A percentile compares a stretch with the other conserved stretches of the same genome.
These are phyloP conservation scores for Brotula barbata DNA, from an alignment of 2,797 vertebrate genomes.

Conservation along the genomic window DNA sequence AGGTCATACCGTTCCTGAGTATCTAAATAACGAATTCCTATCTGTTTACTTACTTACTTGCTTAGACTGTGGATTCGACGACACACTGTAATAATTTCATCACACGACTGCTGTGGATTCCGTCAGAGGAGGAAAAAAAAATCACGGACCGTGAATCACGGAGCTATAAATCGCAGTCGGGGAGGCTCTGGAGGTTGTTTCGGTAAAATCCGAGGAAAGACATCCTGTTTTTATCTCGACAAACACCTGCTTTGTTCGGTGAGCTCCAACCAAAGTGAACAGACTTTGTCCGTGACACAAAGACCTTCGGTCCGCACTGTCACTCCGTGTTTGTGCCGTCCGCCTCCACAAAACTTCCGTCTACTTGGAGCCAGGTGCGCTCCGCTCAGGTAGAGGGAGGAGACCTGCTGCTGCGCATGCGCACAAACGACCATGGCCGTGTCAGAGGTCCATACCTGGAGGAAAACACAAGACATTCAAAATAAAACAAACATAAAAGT, in stretches of 20 bases:
- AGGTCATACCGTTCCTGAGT: too few relatives aligned
- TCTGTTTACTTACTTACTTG: too few relatives aligned
- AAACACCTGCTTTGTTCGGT: background rate
- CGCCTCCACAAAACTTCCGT: constrained; percentile 77
- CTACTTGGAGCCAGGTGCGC: constrained; percentile 83
- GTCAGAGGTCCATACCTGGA: constrained; percentile 49
- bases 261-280: constrained; percentile 3
- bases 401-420: constrained; percentile 70
- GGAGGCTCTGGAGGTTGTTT: constrained; percentile 9
- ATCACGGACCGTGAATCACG: constrained; percentile 62
- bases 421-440: constrained; percentile 46
- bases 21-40: too few relatives aligned
- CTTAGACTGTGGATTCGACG: too few relatives aligned
- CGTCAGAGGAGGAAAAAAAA: constrained; percentile 15
- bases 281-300: constrained; percentile 3
- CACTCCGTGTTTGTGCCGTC: background rate
- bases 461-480: background rate
- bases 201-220: background rate
- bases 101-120: constrained; percentile 6
- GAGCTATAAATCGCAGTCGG: constrained; percentile 14
- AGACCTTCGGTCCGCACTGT: background rate
- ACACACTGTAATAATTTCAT: background rate
- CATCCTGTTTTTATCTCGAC: constrained; percentile 46
- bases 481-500: too few relatives aligned
- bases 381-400: constrained; percentile 77